These are phyloP conservation scores for Drosophila setifemur DNA, from an alignment of 1,140 invertebrate species.

Conservation along the genomic window DNA sequence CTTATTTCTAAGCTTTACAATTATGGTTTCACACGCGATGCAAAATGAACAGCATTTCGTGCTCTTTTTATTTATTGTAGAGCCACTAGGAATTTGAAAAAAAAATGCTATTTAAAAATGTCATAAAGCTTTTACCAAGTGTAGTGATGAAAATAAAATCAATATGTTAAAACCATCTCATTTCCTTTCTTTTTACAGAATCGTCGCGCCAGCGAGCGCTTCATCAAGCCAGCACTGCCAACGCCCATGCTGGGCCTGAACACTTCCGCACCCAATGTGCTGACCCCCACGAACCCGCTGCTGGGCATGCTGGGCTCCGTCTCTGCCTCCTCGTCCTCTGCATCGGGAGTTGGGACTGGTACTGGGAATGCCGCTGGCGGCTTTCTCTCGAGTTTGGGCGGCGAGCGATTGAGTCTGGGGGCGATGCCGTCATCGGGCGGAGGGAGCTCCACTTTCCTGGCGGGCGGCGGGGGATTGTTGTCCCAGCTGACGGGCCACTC, in stretches of 20 bases:
- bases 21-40: background rate
- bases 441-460: conserved; percentile 57
- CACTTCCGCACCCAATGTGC: conserved; percentile 82
- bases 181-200: conserved; percentile 82
- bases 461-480: conserved; percentile 50
- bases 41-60: too few relatives aligned
- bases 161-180: too few relatives aligned
- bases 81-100: too few relatives aligned
- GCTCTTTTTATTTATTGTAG: too few relatives aligned
- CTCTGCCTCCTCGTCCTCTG: conserved; percentile 17
- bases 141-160: too few relatives aligned
- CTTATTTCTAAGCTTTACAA: too few relatives aligned
- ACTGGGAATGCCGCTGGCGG: conserved; percentile 30
- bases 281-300: conserved; percentile 67
- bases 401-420: conserved; percentile 65
- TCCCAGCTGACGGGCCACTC: conserved; percentile 45
- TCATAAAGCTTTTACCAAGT: too few relatives aligned
- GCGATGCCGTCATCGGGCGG: conserved; percentile 14
- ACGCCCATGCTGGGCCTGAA: conserved; percentile 79
- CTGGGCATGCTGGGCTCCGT: conserved; percentile 41
- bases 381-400: conserved; percentile 65
- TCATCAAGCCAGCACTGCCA: conserved; percentile 90
- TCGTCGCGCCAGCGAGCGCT: conserved; percentile 88
- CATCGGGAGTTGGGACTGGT: conserved; percentile 3
- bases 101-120: too few relatives aligned